Evolutionary conservation across 2,113 vertebrate species (phyloP).

Genomic region (Ornithorhynchus anatinus): DNA sequence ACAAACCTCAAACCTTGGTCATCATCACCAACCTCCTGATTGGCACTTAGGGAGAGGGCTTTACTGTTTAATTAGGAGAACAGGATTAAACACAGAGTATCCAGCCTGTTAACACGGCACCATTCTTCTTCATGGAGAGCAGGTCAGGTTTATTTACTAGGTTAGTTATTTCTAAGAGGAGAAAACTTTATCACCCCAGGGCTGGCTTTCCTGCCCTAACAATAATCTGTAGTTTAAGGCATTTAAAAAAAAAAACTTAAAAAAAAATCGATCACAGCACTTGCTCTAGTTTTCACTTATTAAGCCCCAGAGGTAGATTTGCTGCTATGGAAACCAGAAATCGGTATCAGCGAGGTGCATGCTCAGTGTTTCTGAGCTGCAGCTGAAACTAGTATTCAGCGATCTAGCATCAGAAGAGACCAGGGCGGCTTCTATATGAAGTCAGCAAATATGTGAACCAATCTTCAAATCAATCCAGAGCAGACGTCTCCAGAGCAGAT

Average conservation of each 20-base stretch:
- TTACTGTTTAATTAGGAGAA: slow-evolving; percentile 46
- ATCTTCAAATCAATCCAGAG: no score
- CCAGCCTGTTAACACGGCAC: slow-evolving; percentile 19
- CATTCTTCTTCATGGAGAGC: slow-evolving; percentile 3
- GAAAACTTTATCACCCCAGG: background rate
- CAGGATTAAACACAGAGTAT: slow-evolving; percentile 20
- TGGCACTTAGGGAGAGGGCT: slow-evolving; percentile 9
- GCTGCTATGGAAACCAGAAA: slow-evolving; percentile 43
- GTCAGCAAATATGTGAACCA: no score
- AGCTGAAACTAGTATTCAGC: background rate
- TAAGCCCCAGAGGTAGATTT: slow-evolving; percentile 17
- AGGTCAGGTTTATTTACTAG: background rate
- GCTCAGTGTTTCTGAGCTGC: background rate
- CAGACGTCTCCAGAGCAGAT: no score
- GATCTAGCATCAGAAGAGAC: background rate
- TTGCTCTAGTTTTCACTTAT: slow-evolving; percentile 8
- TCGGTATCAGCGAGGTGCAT: background rate
- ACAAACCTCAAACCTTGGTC: background rate
- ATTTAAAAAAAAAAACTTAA: slow-evolving; percentile 33
- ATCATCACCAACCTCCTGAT: background rate
- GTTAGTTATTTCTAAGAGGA: background rate
- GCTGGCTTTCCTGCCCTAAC: slow-evolving; percentile 25
- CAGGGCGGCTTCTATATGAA: slow-evolving; percentile 3
- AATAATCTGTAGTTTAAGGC: slow-evolving; percentile 1
- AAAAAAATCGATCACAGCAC: background rate